phyloP scores from a whole-genome alignment of 2,888 invertebrate species.

The Lamproptera curius region DNA sequence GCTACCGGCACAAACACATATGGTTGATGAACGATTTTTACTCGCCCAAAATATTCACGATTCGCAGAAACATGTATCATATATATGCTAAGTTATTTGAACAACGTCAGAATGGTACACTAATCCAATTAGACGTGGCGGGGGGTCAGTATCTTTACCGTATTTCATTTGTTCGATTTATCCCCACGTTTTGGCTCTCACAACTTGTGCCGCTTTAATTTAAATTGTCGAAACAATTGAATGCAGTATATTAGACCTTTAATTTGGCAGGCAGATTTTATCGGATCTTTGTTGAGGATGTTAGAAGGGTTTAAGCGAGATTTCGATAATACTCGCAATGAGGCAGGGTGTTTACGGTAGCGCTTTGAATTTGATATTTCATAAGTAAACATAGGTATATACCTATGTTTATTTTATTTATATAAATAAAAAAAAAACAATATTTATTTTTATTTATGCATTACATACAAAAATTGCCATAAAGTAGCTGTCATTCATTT shows the following conservation, averaged over 20 bases:
- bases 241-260: conserved; percentile 11
- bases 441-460: too few relatives aligned
- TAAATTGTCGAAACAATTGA: conserved; percentile 21
- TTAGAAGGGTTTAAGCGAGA: neutral
- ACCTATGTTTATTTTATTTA: too few relatives aligned
- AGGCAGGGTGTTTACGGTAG: too few relatives aligned
- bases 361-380: too few relatives aligned
- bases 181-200: conserved; percentile 15
- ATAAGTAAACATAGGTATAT: too few relatives aligned
- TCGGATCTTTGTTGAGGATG: conserved; percentile 12
- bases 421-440: too few relatives aligned
- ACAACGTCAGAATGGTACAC: conserved; percentile 17
- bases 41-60: too few relatives aligned
- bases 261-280: conserved; percentile 19
- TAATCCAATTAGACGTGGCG: conserved; percentile 22
- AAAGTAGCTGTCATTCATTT: too few relatives aligned
- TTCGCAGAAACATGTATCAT: conserved; percentile 22
- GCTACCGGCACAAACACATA: too few relatives aligned
- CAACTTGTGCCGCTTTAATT: conserved; percentile 18
- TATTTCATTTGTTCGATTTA: conserved; percentile 17
- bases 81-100: conserved; percentile 24
- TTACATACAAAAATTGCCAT: too few relatives aligned
- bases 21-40: too few relatives aligned
- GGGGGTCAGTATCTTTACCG: conserved; percentile 21
- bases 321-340: neutral